Conservation (phyloP, 2,797 vertebrate genomes). For the Austrolebias charrua region DNA sequence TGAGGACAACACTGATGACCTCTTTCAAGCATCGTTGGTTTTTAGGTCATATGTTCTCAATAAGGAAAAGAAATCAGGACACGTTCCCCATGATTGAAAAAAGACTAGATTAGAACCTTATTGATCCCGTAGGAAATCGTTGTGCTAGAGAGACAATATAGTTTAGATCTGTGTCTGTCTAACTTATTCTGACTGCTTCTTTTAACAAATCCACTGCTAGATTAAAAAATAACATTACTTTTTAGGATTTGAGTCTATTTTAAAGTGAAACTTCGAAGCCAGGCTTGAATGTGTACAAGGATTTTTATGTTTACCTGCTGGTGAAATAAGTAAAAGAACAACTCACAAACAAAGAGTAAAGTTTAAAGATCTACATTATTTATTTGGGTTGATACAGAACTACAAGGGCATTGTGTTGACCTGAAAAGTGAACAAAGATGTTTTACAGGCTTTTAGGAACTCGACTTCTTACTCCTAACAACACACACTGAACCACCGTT, state of each 20-base stretch:
- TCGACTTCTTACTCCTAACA: conserved; percentile 27
- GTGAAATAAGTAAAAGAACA: conserved; percentile 14
- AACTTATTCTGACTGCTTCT: conserved; percentile 9
- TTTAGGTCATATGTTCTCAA: conserved; percentile 45
- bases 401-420: conserved; percentile 72
- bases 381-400: conserved; percentile 81
- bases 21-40: conserved; percentile 25
- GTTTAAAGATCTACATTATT: conserved; percentile 79
- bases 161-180: not conserved
- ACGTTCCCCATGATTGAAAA: conserved; percentile 10
- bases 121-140: too few species aligned
- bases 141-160: too few species aligned
- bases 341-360: conserved; percentile 28
- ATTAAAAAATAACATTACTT: not conserved
- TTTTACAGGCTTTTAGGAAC: conserved; percentile 62
- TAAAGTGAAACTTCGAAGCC: too few species aligned
- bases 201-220: conserved; percentile 17
- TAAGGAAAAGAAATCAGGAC: conserved; percentile 48
- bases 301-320: not conserved
- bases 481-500: conserved; percentile 33
- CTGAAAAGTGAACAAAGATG: conserved; percentile 63
- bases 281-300: not conserved
- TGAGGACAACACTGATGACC: conserved; percentile 25
- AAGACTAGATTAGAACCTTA: too few species aligned
- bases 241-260: too few species aligned